Evolutionary conservation across 2,113 vertebrate genomes (phyloP).

Genomic region (Catagonus wagneri): DNA sequence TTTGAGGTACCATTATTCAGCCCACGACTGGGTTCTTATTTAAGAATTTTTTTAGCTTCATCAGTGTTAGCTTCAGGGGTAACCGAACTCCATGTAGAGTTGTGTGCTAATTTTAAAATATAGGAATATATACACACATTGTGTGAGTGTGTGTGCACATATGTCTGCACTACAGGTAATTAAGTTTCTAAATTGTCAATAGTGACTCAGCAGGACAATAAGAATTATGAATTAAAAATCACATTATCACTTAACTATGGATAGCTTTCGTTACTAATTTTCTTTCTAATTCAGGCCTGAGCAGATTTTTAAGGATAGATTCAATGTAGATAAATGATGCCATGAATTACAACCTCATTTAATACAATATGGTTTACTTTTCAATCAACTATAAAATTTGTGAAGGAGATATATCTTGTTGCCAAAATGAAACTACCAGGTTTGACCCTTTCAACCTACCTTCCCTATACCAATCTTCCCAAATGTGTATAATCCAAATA

Average conservation of each 20-base stretch:
- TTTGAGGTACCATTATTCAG: background rate
- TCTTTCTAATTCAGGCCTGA: background rate
- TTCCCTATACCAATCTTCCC: background rate
- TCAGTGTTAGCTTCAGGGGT: background rate
- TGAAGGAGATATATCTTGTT: background rate
- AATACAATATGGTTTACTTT: conserved; percentile 8
- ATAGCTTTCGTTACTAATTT: background rate
- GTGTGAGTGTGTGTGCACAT: background rate
- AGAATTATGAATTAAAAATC: background rate
- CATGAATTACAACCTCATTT: background rate
- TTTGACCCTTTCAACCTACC: background rate
- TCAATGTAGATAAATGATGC: background rate
- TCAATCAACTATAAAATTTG: background rate
- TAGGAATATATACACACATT: background rate
- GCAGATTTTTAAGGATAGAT: background rate
- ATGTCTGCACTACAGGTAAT: background rate
- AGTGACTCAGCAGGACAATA: background rate
- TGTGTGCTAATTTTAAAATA: background rate
- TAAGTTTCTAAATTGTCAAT: background rate
- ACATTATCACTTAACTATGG: background rate
- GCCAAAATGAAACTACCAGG: background rate
- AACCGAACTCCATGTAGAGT: background rate
- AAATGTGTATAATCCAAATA: background rate
- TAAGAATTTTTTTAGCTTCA: background rate
- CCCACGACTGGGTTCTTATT: background rate